Conservation (phyloP, 2,797 vertebrate genomes). For the Sebastes minor region DNA sequence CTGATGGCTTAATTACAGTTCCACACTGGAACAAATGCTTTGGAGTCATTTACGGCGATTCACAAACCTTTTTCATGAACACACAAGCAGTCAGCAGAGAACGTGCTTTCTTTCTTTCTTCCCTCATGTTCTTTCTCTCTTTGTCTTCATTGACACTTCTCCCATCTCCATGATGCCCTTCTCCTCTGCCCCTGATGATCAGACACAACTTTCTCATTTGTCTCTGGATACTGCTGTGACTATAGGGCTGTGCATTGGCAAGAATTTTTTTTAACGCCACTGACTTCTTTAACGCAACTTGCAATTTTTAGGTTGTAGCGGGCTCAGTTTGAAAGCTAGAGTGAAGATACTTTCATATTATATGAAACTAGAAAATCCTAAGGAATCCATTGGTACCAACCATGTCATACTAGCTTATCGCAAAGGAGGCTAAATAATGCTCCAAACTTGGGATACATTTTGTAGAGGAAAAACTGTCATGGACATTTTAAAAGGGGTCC, state of each 20-base stretch:
- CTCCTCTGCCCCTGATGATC: conserved; percentile 22
- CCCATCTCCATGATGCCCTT: background rate
- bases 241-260: background rate
- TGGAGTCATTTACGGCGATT: conserved; percentile 60
- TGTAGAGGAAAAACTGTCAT: too few species aligned
- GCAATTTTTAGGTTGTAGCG: too few species aligned
- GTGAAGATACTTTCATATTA: too few species aligned
- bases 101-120: conserved; percentile 14
- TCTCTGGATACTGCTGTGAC: background rate
- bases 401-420: too few species aligned
- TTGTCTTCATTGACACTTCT: background rate
- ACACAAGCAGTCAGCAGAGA: conserved; percentile 38
- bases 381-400: too few species aligned
- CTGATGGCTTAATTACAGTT: conserved; percentile 85
- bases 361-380: too few species aligned
- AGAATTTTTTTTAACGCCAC: background rate
- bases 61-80: conserved; percentile 68
- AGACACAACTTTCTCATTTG: conserved; percentile 36
- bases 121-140: conserved; percentile 6
- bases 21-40: conserved; percentile 75
- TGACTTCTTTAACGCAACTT: too few species aligned
- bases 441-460: accelerated
- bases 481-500: accelerated
- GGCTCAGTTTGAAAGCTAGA: too few species aligned
- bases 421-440: too few species aligned